Conservation (phyloP, 2,888 invertebrate species). For the Tenthredo notha region DNA sequence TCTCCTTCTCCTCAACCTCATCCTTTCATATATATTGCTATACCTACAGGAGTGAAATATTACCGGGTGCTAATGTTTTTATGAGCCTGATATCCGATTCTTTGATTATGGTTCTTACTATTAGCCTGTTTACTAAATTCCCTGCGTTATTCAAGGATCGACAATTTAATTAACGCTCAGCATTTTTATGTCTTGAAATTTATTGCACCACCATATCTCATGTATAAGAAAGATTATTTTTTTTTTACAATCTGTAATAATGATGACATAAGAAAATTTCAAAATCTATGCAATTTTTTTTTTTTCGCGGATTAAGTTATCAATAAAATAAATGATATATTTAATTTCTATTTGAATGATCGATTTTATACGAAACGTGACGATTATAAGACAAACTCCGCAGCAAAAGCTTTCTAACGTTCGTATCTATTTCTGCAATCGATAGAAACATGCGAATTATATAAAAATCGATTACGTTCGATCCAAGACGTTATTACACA, state of each 20-base stretch:
- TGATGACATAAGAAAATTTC: background rate
- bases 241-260: background rate
- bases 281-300: too few relatives aligned
- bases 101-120: constrained; percentile 37
- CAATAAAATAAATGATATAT: too few relatives aligned
- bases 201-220: background rate
- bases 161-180: constrained; percentile 3
- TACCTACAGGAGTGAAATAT: constrained; percentile 36
- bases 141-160: background rate
- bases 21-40: background rate
- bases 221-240: background rate
- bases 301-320: background rate
- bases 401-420: background rate
- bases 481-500: background rate
- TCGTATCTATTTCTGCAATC: background rate
- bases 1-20: background rate
- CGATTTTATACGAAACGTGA: background rate
- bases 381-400: background rate
- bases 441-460: background rate
- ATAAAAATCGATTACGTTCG: background rate
- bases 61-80: constrained; percentile 47
- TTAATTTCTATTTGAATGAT: background rate
- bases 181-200: background rate
- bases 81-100: constrained; percentile 25
- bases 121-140: background rate